Evolutionary conservation across 2,113 vertebrate species (phyloP), one percentile per base, ranked within the genome.

Genomic region (Empidonax traillii): DNA sequence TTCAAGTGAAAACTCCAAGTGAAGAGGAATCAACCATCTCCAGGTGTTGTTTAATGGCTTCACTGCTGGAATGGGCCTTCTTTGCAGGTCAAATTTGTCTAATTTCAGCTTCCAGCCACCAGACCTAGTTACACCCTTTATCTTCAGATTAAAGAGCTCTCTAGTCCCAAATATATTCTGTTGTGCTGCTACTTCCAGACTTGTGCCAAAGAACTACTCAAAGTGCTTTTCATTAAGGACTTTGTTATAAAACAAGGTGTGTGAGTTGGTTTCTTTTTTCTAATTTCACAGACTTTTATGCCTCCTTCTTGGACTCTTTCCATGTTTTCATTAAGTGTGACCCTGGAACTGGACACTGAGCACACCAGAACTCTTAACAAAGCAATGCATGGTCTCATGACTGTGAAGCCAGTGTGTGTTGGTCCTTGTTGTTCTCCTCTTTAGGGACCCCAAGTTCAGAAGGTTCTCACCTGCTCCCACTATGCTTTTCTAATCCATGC

Each of bases 131-230:
- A 68, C 55, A 68, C 65, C 94, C 89, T 96, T 97, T 84, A 93
- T 93, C 10, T 10, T 91, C 81, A 94, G 91, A 95, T 96, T 96
- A 95, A 96, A 96, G 95, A 87, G 58, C 46, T 93, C 78, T 89
- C 8, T 52, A 69, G 69, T 91, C 91, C 95, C 84, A 87, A 62
- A 95, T 35, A 73, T 28, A 78, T 67, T 95, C 71, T 85, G 58
- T 87, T 95, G 51, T 95, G 71, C 84, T 91, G 84, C 58, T 80
- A 85, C 87, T 95, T 88, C 65, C 77, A 94, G 66, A 37, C 77
- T 82, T 67, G 43, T 87, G 78, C 91, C 89, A 87, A 91, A 53
- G 68, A 72, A 95, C 66, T 83, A 69, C 81, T 94, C 85, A 85
- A 93, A 95, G 84, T 44, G 53, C 4, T 92, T 92, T 78, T 75